A percentile compares a stretch with the other conserved stretches of the same genome.
Evolutionary conservation across 1,140 invertebrate species (phyloP).

Genomic region (Pseudomyrmex cubaensis): DNA sequence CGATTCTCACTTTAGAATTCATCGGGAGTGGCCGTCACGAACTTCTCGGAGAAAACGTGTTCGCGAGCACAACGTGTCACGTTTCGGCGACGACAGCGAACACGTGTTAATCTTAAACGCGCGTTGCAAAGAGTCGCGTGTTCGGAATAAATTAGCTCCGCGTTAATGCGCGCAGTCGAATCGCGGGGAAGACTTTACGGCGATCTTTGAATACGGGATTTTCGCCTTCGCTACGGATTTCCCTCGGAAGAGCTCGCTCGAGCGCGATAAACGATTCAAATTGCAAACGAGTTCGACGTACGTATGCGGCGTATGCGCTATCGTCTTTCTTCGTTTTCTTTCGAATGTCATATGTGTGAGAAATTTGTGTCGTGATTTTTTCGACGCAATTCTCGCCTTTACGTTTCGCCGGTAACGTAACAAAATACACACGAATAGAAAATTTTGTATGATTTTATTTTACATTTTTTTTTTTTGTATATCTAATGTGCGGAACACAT

Average conservation of each 20-base stretch:
- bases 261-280: constrained; percentile 52
- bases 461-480: neutral
- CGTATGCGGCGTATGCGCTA: constrained; percentile 17
- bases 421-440: neutral
- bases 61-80: neutral
- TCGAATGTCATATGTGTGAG: constrained; percentile 16
- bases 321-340: constrained; percentile 18
- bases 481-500: neutral
- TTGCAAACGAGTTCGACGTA: constrained; percentile 46
- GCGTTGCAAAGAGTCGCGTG: constrained; percentile 29
- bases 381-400: neutral
- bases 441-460: neutral
- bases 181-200: constrained; percentile 7
- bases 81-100: constrained; percentile 5
- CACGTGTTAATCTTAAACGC: constrained; percentile 42
- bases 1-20: constrained; percentile 10
- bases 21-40: neutral
- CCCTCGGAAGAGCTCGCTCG: constrained; percentile 11
- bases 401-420: constrained; percentile 4
- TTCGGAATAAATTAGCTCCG: constrained; percentile 42
- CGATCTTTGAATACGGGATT: constrained; percentile 38
- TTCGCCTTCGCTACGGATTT: neutral
- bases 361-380: constrained; percentile 10
- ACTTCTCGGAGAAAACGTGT: neutral
- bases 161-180: constrained; percentile 26